phyloP scores from a whole-genome alignment of 2,113 vertebrate species.

The Odocoileus virginianus region DNA sequence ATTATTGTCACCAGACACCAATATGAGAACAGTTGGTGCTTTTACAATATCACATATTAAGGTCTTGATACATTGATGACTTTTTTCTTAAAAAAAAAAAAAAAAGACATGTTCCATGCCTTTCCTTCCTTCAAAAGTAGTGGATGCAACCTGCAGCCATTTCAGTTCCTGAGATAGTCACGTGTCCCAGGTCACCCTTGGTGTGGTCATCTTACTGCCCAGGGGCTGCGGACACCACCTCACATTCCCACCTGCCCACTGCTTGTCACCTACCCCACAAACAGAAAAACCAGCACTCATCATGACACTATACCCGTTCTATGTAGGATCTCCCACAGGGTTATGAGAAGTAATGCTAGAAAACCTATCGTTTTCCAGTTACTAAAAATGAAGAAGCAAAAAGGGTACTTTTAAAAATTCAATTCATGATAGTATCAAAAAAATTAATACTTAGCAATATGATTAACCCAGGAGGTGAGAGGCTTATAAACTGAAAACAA shows the following conservation, averaged over 20 bases:
- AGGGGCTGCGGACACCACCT: neutral
- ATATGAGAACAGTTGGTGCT: neutral
- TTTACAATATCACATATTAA: neutral
- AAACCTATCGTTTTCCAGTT: neutral
- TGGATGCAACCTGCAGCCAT: neutral
- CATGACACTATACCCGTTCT: neutral
- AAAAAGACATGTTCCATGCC: neutral
- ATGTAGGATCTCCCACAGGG: neutral
- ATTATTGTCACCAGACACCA: neutral
- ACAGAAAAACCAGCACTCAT: neutral
- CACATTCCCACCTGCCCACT: neutral
- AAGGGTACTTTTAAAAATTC: neutral
- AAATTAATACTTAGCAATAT: neutral
- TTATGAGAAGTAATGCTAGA: rapidly evolving
- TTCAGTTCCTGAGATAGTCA: neutral
- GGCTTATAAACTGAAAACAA: neutral
- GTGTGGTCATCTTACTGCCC: neutral
- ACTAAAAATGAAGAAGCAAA: neutral
- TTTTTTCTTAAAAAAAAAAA: neutral
- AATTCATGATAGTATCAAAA: neutral
- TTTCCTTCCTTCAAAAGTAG: neutral
- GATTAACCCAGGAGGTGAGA: neutral
- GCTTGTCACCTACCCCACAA: too few species aligned
- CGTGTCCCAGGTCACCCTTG: rapidly evolving
- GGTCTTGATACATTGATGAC: neutral